A percentile compares a stretch with the other conserved stretches of the same genome.
Evolutionary conservation across 2,797 vertebrate genomes (phyloP).

Genomic region (Sebastes taczanowskii): DNA sequence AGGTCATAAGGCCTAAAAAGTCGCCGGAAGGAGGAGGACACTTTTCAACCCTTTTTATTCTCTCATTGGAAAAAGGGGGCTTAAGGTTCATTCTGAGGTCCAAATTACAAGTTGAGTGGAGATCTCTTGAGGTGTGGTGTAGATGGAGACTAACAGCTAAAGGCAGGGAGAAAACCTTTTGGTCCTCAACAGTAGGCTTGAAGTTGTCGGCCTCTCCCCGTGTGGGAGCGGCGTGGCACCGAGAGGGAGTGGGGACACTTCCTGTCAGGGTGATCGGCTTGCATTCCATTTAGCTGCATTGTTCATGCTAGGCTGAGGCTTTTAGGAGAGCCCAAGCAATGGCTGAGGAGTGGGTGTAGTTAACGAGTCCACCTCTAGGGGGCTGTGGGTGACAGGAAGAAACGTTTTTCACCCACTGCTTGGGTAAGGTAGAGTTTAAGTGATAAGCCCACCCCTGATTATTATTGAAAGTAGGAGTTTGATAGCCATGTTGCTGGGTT

Average conservation of each 20-base stretch:
- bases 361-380: constrained; percentile 10
- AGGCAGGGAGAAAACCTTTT: background rate
- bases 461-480: constrained; percentile 22
- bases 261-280: constrained; percentile 20
- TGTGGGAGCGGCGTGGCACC: constrained; percentile 21
- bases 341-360: constrained; percentile 7
- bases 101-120: constrained; percentile 6
- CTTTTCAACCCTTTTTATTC: background rate
- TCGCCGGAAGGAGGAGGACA: background rate
- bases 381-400: background rate
- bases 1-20: background rate
- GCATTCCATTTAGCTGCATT: constrained; percentile 33
- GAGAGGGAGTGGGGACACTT: constrained; percentile 17
- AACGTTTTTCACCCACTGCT: constrained; percentile 3
- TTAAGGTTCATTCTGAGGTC: background rate
- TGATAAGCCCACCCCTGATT: constrained; percentile 6
- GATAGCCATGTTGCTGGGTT: constrained; percentile 19
- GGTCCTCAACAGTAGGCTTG: constrained; percentile 9
- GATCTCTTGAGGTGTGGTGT: constrained; percentile 9
- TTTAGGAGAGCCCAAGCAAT: constrained; percentile 31
- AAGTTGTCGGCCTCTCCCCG: background rate
- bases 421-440: constrained; percentile 11
- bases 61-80: background rate
- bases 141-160: background rate
- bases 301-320: constrained; percentile 51